Conservation (phyloP, 2,113 vertebrate species). For the Ceyx margarethae region DNA sequence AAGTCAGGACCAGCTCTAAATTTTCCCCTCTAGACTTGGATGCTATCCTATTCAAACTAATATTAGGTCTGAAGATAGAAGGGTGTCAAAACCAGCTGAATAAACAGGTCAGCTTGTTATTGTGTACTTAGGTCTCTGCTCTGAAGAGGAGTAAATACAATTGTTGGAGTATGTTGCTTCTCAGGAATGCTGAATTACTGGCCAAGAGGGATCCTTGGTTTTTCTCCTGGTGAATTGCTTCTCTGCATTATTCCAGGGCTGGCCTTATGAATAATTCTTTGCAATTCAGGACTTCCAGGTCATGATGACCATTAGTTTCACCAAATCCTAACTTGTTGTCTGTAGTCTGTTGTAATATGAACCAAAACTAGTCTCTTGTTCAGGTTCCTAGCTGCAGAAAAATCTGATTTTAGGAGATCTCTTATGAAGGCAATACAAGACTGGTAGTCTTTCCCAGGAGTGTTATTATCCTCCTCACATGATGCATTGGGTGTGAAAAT, state of each 20-base stretch:
- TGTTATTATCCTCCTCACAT: not conserved
- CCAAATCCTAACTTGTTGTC: not conserved
- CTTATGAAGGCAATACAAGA: not conserved
- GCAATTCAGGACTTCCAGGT: not conserved
- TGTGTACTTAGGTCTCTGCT: not conserved
- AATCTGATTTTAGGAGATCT: not conserved
- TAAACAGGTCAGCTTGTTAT: slow-evolving; percentile 43
- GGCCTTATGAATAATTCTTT: not conserved
- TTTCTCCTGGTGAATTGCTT: not conserved
- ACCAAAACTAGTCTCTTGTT: not conserved
- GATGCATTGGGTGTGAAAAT: slow-evolving; percentile 9
- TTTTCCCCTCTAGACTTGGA: slow-evolving; percentile 36
- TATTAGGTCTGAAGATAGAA: slow-evolving; percentile 51
- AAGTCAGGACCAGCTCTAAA: slow-evolving; percentile 20
- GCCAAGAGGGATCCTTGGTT: not conserved
- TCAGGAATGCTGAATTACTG: slow-evolving; percentile 39
- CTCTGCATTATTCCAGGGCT: not conserved
- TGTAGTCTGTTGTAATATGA: not conserved
- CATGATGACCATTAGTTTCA: not conserved
- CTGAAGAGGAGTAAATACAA: slow-evolving; percentile 28
- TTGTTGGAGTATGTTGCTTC: slow-evolving; percentile 13
- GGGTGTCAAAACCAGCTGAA: slow-evolving; percentile 59
- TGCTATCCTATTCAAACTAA: slow-evolving; percentile 45
- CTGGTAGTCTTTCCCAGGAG: not conserved
- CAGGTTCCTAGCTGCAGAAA: not conserved